Evolutionary conservation across 2,113 vertebrate species (phyloP), one percentile per base, ranked within the genome.

Genomic region (Trichomycterus rosablanca): DNA sequence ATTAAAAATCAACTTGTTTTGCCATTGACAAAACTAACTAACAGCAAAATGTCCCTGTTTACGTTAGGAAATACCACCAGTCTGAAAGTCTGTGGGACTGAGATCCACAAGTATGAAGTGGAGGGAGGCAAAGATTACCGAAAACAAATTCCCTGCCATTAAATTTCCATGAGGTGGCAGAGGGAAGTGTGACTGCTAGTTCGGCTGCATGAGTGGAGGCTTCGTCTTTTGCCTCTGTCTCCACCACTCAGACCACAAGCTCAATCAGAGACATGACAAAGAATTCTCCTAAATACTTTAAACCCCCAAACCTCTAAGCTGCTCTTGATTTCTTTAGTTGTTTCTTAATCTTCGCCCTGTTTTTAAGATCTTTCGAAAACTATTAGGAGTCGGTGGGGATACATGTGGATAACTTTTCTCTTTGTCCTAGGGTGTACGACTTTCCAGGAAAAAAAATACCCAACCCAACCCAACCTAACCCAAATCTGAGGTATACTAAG

Each of bases 171-270:
- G 18, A 50, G 4, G 9, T 24, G n/a, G 8, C 19, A 18, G 3
- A 9, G 1, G 30, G 37, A 28, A 40, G 49, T 39, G 26, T 43
- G 40, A 43, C 16, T 42, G 42, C 50, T 30, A 12, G 10, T 42
- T 24, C 12, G 24, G n/a, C 37, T 52, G 9, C 16, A 19, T 5
- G n/a, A 37, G 68, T 42, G 39, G 30, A 50, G 52, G 48, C 50
- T 42, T 14, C 6, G 22, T 20, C 48, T 57, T 59, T 63, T 66
- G 63, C 42, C 63, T 60, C 22, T 62, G 60, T 71, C 72, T 76
- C 72, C 54, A 63, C 72, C 54, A 63, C 73, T 63, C 53, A 62
- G 48, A 68, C 82, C 79, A 65, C 80, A 78, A 55, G 70, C 66
- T 26, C 55, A 12, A 58, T 53, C 14, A 35, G 70, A 56, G 73